Percentiles rank a stretch among this genome's conserved stretches.
phyloP scores from a whole-genome alignment of 2,113 vertebrate genomes.

The Rafetus swinhoei region DNA sequence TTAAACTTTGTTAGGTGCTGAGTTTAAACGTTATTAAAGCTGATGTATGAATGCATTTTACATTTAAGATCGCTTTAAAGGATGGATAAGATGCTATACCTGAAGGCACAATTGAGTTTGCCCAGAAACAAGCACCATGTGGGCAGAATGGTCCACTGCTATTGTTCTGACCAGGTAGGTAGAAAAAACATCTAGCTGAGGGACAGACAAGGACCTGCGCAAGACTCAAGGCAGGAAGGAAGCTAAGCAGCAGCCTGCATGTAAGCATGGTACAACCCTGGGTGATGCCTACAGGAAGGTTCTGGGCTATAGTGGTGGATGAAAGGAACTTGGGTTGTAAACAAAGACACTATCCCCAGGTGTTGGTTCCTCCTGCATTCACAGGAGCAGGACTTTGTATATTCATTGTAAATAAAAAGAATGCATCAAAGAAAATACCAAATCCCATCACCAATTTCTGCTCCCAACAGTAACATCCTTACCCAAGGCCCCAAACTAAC shows the following conservation, averaged over 20 bases:
- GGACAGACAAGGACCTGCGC: not conserved
- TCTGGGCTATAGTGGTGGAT: not conserved
- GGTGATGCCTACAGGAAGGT: not conserved
- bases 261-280: not conserved
- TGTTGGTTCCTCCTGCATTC: not conserved
- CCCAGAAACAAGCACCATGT: not conserved
- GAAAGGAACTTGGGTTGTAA: not conserved
- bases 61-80: not conserved
- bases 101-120: not conserved
- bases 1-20: not conserved
- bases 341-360: not conserved
- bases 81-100: not conserved
- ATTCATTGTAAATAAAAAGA: not conserved
- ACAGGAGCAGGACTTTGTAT: not conserved
- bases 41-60: not conserved
- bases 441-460: not conserved
- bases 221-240: not conserved
- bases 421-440: not conserved
- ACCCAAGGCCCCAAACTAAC: not conserved
- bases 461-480: not conserved
- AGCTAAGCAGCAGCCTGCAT: not conserved
- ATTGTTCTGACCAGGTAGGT: not conserved
- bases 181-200: not conserved
- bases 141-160: not conserved
- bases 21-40: not conserved